Base-by-base conservation (phyloP, 2,797 vertebrate species). In the Lophius americanus region DNA sequence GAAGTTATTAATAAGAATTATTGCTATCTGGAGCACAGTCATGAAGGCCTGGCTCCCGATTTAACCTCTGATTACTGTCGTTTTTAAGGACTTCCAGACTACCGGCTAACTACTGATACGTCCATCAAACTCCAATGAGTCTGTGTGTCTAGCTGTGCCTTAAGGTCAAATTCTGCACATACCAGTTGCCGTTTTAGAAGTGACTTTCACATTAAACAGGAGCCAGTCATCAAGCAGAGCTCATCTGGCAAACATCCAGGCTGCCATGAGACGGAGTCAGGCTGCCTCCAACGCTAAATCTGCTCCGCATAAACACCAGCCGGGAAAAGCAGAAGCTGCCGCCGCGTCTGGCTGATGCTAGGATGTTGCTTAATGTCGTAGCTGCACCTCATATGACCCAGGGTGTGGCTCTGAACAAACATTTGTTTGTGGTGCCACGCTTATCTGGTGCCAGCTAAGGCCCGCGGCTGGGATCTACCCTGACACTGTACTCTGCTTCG, bases 121-220 rank as follows among this genome's bases (percentile, higher is more conserved):
- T 82, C 88, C 86, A 81, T 90, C 86, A 90, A 74, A 80, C 60
- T 51, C 70, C 82, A 76, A 80, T 89, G 90, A 90, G 91, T 76
- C 87, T 69, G 57, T 68, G 75, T 76, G 85, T 91, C 89, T 91
- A 86, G 86, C 80, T 49, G 75, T 80, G 81, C 84, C 88, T 88
- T 87, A 81, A 90, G 88, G 89, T 89, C 91, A 91, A 82, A 92
- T 90, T 23, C 84, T 84, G 61, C 80, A 78, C 88, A 92, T 91
- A 88, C 88, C 88, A 78, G 85, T 50, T 78, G 84, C 71, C 75
- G 79, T 86, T 91, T 90, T 88, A 86, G 82, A 90, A 88, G 85
- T 86, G 83, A 87, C 89, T 88, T 76, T 89, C 88, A 92, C 90
- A 90, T 91, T 91, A 89, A 86, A 81, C 89, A 89, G 90, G 81